These are phyloP conservation scores for Drosophila meridionalis DNA, from an alignment of 2,888 invertebrate species.

Conservation along the genomic window DNA sequence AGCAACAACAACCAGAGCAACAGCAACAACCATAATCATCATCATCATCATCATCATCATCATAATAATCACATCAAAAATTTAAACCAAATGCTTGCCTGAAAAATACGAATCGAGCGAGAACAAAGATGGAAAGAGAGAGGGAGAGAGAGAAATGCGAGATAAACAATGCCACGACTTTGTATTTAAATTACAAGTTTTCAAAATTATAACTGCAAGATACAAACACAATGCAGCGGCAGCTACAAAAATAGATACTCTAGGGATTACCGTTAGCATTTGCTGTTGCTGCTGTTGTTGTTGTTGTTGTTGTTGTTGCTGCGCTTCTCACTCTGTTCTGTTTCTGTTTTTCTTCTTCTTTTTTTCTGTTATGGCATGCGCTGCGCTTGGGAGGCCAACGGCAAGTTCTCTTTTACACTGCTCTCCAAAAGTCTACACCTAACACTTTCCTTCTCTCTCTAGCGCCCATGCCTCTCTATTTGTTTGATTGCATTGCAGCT, in stretches of 20 bases:
- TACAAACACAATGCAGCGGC: slow-evolving; percentile 55
- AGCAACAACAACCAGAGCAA: slow-evolving; percentile 22
- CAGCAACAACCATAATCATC: slow-evolving; percentile 12
- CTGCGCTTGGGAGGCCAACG: slow-evolving; percentile 75
- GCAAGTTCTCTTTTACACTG: slow-evolving; percentile 52
- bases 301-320: slow-evolving; percentile 39
- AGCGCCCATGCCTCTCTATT: background rate
- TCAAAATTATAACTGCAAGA: slow-evolving; percentile 71
- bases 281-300: slow-evolving; percentile 45
- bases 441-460: background rate
- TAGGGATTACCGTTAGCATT: slow-evolving; percentile 75
- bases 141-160: slow-evolving; percentile 5
- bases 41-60: slow-evolving; percentile 38
- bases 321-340: slow-evolving; percentile 21
- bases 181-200: slow-evolving; percentile 77
- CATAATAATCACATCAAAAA: slow-evolving; percentile 69
- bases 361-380: slow-evolving; percentile 61
- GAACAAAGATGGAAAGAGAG: background rate
- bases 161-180: slow-evolving; percentile 73
- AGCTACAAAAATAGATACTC: slow-evolving; percentile 72
- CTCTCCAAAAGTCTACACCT: slow-evolving; percentile 1
- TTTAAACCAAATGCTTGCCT: slow-evolving; percentile 64
- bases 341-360: slow-evolving; percentile 9
- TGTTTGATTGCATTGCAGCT: slow-evolving; percentile 14
- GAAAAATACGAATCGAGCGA: background rate